phyloP scores from a whole-genome alignment of 1,140 invertebrate species.

The Triops cancriformis region DNA sequence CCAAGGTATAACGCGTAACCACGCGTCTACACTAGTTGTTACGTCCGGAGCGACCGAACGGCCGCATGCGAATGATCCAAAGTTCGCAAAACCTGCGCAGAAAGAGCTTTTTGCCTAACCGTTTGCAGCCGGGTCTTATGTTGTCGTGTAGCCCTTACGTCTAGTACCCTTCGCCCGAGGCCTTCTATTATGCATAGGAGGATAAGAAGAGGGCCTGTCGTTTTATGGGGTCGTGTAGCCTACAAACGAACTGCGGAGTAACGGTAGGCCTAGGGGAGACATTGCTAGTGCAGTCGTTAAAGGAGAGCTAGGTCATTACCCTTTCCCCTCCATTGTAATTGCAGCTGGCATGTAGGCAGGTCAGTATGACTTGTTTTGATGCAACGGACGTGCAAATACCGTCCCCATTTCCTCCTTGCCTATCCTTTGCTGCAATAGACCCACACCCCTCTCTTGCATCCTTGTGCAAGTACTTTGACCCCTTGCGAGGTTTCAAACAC shows the following conservation, averaged over 20 bases:
- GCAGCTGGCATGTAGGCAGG: slow-evolving; percentile 3
- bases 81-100: neutral
- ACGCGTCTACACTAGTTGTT: neutral
- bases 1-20: neutral
- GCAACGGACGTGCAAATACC: slow-evolving; percentile 4
- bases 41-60: neutral
- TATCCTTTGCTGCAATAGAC: neutral
- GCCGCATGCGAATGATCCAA: neutral
- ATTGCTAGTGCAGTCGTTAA: neutral
- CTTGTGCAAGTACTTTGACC: neutral
- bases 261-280: neutral
- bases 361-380: slow-evolving; percentile 10
- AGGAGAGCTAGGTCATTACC: slow-evolving; percentile 4
- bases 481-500: neutral
- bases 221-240: neutral
- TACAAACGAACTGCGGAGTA: neutral
- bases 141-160: neutral
- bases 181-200: neutral
- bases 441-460: neutral
- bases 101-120: neutral
- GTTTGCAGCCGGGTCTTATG: neutral
- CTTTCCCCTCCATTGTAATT: neutral
- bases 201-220: neutral
- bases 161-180: neutral
- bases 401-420: neutral